These are phyloP conservation scores for silkworm (Bombyx mori) DNA, from an alignment of 1,140 invertebrate genomes.

Conservation along the genomic window DNA sequence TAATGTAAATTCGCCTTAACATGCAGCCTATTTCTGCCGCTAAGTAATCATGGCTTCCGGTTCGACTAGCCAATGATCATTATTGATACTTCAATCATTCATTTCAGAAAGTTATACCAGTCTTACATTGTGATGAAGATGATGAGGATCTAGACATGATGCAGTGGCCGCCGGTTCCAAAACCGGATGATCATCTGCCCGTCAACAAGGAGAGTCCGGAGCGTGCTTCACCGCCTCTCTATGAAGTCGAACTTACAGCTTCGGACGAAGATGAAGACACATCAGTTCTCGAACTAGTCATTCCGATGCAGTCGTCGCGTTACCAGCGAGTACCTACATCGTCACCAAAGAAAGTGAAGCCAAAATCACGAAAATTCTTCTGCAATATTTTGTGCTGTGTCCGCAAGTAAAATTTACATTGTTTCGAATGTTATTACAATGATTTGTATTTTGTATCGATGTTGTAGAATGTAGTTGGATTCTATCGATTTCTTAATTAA, in stretches of 20 bases:
- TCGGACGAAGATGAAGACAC: constrained; percentile 59
- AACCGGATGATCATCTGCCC: background rate
- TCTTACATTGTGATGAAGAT: background rate
- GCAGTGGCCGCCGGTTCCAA: constrained; percentile 10
- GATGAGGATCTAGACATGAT: constrained; percentile 9
- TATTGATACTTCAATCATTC: no score
- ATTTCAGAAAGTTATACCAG: no score
- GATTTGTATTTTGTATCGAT: no score
- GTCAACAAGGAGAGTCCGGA: constrained; percentile 13
- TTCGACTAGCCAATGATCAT: no score
- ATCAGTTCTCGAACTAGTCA: constrained; percentile 51
- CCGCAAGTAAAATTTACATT: constrained; percentile 1
- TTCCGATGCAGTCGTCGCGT: constrained; percentile 36
- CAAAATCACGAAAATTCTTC: constrained; percentile 16
- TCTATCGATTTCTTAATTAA: no score
- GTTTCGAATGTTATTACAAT: background rate
- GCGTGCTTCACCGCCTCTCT: constrained; percentile 41
- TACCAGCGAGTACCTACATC: constrained; percentile 31
- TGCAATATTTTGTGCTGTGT: constrained; percentile 33
- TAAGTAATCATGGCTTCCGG: no score
- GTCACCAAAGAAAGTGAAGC: constrained; percentile 24
- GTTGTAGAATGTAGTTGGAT: no score
- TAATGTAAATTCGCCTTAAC: no score
- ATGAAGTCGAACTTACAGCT: constrained; percentile 55
- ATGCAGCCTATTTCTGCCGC: no score